Evolutionary conservation across 2,888 invertebrate genomes (phyloP).

Genomic region (Pecten maximus): DNA sequence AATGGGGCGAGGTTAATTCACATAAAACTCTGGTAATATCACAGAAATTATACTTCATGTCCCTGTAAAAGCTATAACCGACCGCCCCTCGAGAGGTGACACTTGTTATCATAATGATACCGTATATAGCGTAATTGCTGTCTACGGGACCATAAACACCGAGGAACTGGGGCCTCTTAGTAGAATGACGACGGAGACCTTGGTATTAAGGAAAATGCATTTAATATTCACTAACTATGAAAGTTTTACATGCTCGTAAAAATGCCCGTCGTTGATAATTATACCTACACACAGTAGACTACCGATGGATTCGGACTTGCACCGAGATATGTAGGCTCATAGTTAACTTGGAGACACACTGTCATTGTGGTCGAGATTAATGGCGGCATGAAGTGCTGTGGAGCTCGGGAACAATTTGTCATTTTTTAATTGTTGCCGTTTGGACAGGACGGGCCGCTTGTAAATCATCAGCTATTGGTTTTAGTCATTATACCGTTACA

Average conservation of each 20-base stretch:
- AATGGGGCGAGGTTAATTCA: neutral
- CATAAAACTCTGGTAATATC: neutral
- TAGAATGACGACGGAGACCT: neutral
- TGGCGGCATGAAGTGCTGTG: slow-evolving; percentile 7
- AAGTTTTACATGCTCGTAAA: neutral
- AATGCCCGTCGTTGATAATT: neutral
- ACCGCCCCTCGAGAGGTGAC: neutral
- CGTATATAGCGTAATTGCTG: slow-evolving; percentile 9
- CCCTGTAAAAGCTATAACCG: neutral
- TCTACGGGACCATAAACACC: neutral
- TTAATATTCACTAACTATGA: neutral
- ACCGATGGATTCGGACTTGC: neutral
- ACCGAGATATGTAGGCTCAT: neutral
- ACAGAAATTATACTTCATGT: neutral
- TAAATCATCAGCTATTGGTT: slow-evolving; percentile 27
- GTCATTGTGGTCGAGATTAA: neutral
- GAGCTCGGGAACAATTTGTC: neutral
- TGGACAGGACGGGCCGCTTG: neutral
- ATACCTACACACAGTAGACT: neutral
- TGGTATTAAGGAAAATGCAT: neutral
- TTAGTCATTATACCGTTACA: neutral
- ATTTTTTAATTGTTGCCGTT: neutral
- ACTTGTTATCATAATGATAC: neutral
- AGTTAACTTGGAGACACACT: neutral
- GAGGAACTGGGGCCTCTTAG: neutral